Conservation (phyloP, 2,113 vertebrate species). For the Saguinus midas region DNA sequence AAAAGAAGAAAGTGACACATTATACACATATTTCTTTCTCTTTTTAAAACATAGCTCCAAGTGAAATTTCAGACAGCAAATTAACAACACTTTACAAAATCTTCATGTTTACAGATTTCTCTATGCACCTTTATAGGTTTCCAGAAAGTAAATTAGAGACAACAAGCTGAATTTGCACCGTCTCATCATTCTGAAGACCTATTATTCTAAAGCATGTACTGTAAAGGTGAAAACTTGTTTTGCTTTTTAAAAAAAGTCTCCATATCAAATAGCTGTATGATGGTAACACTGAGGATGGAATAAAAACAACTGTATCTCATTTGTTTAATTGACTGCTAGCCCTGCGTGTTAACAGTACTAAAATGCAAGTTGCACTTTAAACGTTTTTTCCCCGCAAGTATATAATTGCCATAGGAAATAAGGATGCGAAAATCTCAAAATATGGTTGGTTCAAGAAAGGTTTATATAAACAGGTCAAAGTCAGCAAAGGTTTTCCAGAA, state of each 20-base stretch:
- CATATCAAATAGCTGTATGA: conserved; percentile 9
- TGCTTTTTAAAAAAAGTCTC: neutral
- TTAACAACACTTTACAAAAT: conserved; percentile 56
- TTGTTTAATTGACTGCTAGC: conserved; percentile 44
- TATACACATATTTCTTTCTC: neutral
- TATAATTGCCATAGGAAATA: conserved; percentile 25
- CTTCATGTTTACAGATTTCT: conserved; percentile 39
- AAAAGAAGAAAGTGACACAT: conserved; percentile 29
- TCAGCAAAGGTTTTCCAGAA: conserved; percentile 40
- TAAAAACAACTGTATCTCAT: conserved; percentile 44
- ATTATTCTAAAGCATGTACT: neutral
- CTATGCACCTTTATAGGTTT: neutral
- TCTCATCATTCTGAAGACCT: conserved; percentile 12
- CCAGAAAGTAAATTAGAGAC: conserved; percentile 47
- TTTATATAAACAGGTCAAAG: conserved; percentile 62
- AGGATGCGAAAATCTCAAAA: conserved; percentile 25
- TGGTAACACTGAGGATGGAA: neutral
- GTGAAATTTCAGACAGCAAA: conserved; percentile 52
- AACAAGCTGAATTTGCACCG: conserved; percentile 19
- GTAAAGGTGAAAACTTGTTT: conserved; percentile 20
- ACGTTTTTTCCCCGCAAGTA: neutral
- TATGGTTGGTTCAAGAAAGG: conserved; percentile 43
- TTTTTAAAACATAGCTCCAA: conserved; percentile 40
- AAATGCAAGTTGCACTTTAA: neutral
- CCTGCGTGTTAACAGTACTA: neutral